These are phyloP conservation scores for Scaptomyza caliginosa DNA, from an alignment of 2,888 invertebrate genomes.

Conservation along the genomic window DNA sequence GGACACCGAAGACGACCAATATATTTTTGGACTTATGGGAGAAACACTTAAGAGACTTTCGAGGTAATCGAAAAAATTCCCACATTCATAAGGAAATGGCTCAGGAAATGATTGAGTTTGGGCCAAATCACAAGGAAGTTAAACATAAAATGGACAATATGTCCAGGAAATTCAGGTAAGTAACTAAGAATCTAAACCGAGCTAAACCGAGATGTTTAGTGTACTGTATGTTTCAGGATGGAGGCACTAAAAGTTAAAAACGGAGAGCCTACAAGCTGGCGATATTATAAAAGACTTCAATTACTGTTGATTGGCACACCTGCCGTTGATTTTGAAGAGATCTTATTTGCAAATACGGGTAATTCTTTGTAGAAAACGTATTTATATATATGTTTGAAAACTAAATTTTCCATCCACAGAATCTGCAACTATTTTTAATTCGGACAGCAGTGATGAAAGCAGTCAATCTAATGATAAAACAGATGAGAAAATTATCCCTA, in stretches of 20 bases:
- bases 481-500: background rate
- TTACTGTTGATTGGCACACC: constrained; percentile 32
- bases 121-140: constrained; percentile 36
- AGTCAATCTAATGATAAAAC: background rate
- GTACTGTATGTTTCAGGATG: constrained; percentile 18
- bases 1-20: constrained; percentile 58
- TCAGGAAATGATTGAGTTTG: constrained; percentile 41
- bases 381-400: too few species aligned
- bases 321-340: constrained; percentile 46
- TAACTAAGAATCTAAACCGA: background rate
- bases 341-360: constrained; percentile 46
- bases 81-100: constrained; percentile 48
- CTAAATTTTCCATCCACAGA: constrained; percentile 3
- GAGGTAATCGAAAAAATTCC: constrained; percentile 39
- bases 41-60: constrained; percentile 45
- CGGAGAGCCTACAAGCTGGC: constrained; percentile 49
- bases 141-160: constrained; percentile 61
- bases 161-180: constrained; percentile 54
- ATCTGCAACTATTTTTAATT: constrained; percentile 16
- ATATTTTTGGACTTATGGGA: constrained; percentile 56
- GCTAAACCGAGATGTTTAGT: too few species aligned
- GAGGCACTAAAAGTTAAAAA: constrained; percentile 36
- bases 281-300: constrained; percentile 46
- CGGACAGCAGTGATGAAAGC: constrained; percentile 24
- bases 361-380: background rate